These are phyloP conservation scores for Tauraco hartlaubi DNA, from an alignment of 2,797 vertebrate genomes.

Conservation along the genomic window DNA sequence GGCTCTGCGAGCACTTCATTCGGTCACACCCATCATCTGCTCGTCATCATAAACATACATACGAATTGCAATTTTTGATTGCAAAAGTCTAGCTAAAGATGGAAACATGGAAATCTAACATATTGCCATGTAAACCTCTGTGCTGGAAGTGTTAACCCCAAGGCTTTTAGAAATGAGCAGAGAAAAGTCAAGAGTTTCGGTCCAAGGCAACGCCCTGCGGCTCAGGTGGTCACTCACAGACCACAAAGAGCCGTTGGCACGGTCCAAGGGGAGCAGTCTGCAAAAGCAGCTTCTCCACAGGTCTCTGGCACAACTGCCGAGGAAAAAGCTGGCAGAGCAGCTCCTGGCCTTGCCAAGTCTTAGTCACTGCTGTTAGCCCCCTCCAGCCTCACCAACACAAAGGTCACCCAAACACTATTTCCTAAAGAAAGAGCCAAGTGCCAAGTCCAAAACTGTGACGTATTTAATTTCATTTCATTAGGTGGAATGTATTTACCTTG, in stretches of 20 bases:
- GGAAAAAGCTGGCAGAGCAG: background rate
- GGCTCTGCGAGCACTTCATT: fast-evolving
- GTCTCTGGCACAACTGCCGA: background rate
- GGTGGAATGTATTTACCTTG: background rate
- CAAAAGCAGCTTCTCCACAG: background rate
- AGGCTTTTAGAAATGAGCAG: background rate
- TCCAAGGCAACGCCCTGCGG: background rate
- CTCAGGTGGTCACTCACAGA: background rate
- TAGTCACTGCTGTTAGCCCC: background rate
- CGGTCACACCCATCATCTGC: background rate
- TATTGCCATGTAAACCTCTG: fast-evolving
- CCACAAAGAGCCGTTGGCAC: background rate
- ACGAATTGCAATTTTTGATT: background rate
- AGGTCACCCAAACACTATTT: background rate
- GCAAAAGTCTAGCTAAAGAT: background rate
- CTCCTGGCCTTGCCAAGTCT: background rate
- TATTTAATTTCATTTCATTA: background rate
- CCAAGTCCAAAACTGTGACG: background rate
- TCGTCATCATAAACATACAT: background rate
- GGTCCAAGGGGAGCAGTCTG: background rate
- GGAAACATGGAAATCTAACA: background rate
- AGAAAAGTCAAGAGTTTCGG: background rate
- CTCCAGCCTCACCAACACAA: background rate
- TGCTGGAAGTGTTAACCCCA: background rate
- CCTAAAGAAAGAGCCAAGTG: background rate